These are phyloP conservation scores for Ochotona princeps DNA, from an alignment of 2,113 vertebrate genomes.

Conservation along the genomic window DNA sequence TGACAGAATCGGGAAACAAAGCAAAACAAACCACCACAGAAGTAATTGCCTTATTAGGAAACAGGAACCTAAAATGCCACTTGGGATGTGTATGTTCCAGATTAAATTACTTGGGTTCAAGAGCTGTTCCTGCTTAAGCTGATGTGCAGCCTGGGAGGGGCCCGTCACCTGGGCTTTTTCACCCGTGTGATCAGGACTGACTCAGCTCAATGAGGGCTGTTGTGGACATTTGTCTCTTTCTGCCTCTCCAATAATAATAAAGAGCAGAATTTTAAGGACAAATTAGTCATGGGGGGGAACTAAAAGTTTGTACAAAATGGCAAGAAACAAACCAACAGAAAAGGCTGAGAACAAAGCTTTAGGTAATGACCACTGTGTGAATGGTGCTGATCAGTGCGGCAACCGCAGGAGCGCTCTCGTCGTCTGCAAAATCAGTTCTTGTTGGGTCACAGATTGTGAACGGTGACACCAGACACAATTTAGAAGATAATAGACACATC, in stretches of 20 bases:
- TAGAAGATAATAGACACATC: neutral
- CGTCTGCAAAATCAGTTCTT: neutral
- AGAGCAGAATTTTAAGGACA: neutral
- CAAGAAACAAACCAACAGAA: neutral
- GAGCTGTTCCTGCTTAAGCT: no score
- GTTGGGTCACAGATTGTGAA: neutral
- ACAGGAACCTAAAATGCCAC: no score
- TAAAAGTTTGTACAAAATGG: conserved; percentile 13
- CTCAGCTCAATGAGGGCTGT: no score
- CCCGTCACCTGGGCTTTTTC: no score
- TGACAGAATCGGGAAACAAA: neutral
- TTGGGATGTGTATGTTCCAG: no score
- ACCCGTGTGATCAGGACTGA: no score
- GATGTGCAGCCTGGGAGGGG: no score
- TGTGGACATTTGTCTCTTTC: no score
- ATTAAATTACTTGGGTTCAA: no score
- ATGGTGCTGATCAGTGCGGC: no score
- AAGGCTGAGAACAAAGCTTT: neutral
- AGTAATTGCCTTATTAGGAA: no score
- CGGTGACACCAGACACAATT: neutral
- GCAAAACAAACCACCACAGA: neutral
- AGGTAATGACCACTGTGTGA: neutral
- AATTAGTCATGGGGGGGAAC: neutral
- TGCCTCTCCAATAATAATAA: no score
- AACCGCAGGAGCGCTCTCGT: neutral